Conservation (phyloP, 2,888 invertebrate species). For the Carterocephalus palaemon region DNA sequence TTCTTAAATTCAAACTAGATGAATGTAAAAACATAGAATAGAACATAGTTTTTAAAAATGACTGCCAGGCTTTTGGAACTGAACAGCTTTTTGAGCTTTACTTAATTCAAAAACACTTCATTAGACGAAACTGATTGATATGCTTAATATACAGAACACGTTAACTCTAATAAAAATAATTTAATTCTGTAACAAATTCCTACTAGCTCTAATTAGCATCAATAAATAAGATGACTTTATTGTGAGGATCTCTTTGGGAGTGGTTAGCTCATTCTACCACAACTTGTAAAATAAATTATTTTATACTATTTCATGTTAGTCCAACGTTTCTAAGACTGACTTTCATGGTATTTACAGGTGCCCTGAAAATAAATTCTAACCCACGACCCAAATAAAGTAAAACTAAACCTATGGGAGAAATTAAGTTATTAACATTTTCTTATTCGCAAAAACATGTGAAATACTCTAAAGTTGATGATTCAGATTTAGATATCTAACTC, state of each 20-base stretch:
- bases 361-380: conserved; percentile 31
- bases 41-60: conserved; percentile 56
- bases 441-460: conserved; percentile 2
- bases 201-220: conserved; percentile 66
- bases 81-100: conserved; percentile 61
- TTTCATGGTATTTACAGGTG: conserved; percentile 29
- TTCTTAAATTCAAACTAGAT: conserved; percentile 63
- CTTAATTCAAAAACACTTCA: conserved; percentile 56
- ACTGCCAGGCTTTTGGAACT: conserved; percentile 43
- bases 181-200: conserved; percentile 67
- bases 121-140: conserved; percentile 51
- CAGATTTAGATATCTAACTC: conserved; percentile 19
- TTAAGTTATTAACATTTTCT: too few relatives aligned
- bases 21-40: conserved; percentile 55
- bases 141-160: conserved; percentile 73
- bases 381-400: conserved; percentile 34
- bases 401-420: conserved; percentile 20
- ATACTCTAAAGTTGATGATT: conserved; percentile 11
- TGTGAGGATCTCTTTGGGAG: conserved; percentile 64
- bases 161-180: conserved; percentile 67
- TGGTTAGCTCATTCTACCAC: conserved; percentile 36
- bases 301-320: conserved; percentile 15
- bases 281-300: conserved; percentile 29
- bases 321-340: conserved; percentile 26
- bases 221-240: conserved; percentile 74